Conservation (phyloP, 2,888 invertebrate species). For the Choreutis nemorana region DNA sequence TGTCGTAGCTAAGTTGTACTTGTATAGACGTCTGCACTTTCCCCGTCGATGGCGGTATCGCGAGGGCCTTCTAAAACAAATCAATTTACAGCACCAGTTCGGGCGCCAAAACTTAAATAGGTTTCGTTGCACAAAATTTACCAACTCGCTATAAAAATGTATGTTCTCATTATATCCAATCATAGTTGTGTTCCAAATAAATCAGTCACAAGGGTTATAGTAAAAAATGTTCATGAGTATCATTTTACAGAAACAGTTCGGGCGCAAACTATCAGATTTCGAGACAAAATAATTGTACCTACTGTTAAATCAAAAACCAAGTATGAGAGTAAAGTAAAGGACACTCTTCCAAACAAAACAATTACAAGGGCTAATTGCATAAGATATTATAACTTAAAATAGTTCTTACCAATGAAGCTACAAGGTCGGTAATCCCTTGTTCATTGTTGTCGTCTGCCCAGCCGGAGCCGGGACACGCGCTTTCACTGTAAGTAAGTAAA, state of each 20-base stretch:
- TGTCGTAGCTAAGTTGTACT: constrained; percentile 21
- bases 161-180: no score
- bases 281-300: no score
- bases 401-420: constrained; percentile 43
- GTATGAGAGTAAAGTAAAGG: no score
- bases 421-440: constrained; percentile 38
- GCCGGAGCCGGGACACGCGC: constrained; percentile 37
- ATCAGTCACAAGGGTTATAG: no score
- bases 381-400: no score
- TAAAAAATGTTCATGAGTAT: no score
- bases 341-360: neutral
- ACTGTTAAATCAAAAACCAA: no score
- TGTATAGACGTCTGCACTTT: constrained; percentile 15
- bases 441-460: constrained; percentile 29
- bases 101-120: neutral
- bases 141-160: no score
- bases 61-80: constrained; percentile 44
- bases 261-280: no score
- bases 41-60: constrained; percentile 22
- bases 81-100: neutral
- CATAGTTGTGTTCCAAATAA: no score
- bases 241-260: no score
- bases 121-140: no score
- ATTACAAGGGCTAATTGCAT: neutral
- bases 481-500: constrained; percentile 54